phyloP scores from a whole-genome alignment of 2,113 vertebrate genomes.

The Oriolus oriolus region DNA sequence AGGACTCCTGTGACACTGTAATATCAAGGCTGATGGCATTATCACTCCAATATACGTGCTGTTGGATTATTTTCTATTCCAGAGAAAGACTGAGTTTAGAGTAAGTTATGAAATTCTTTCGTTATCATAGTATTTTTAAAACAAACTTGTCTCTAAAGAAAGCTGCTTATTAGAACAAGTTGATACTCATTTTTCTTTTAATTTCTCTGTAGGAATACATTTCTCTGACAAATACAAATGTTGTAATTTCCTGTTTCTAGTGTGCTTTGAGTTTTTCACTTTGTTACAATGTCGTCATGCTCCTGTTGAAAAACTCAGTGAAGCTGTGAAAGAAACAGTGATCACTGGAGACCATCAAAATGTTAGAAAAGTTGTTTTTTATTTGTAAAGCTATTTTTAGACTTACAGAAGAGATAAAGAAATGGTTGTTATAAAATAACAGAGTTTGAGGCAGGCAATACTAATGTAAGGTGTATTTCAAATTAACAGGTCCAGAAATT shows the following conservation, averaged over 20 bases:
- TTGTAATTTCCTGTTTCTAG: not conserved
- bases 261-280: not conserved
- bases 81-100: slow-evolving; percentile 68
- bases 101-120: slow-evolving; percentile 59
- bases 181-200: not conserved
- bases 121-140: not conserved
- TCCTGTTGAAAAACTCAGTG: not conserved
- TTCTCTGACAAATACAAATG: not conserved
- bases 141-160: not conserved
- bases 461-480: not conserved
- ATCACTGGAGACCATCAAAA: not conserved
- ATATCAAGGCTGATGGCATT: slow-evolving; percentile 81
- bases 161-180: not conserved
- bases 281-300: not conserved
- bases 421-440: not conserved
- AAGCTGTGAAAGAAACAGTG: not conserved
- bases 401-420: not conserved
- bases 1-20: slow-evolving; percentile 76
- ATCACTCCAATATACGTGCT: slow-evolving; percentile 86
- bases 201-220: not conserved
- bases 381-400: not conserved
- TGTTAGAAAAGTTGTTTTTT: not conserved
- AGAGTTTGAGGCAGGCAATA: not conserved
- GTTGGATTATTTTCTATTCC: slow-evolving; percentile 86
- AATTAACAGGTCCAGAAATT: not conserved